Base-by-base conservation (phyloP, 2,797 vertebrate genomes). In the Nothura maculosa region DNA sequence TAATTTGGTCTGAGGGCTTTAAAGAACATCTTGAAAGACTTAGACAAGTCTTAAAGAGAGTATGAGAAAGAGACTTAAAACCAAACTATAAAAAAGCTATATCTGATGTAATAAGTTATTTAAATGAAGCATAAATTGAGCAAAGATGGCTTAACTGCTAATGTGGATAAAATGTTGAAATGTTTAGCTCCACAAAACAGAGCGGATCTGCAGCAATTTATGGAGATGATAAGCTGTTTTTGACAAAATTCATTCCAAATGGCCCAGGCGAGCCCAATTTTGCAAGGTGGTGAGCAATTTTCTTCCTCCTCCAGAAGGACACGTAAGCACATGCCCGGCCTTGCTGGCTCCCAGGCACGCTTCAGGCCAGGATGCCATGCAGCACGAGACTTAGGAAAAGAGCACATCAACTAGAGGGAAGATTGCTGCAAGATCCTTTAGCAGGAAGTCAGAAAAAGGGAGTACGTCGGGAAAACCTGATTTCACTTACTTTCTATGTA, bases 11-110 rank as follows among this genome's bases (percentile, higher is more conserved):
- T 90, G 68, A 96, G 75, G 82, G 87, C 90, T 95, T 95, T 76
- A 95, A 96, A 94, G 91, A 96, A 95, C 96, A 96, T 95, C 96
- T 96, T 95, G 95, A 96, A 96, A 93, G 88, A 96, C 78, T 96
- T 96, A 96, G 64, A 79, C 68, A 88, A 92, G 87, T 92, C 81
- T 90, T 92, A 90, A 89, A 94, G 62, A 66, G 55, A 91, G 78
- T 94, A 95, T 94, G 94, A 96, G 93, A 96, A 94, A 95, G 78
- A 88, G 52, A 88, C 64, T 95, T 90, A 80, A 95, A 95, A 88
- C 81, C 89, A 77, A 92, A 58, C 91, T 90, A 88, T 95, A 91
- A 93, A 93, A 92, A 92, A 76, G 3, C 58, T 80, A 16, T 95
- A 96, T 95, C 90, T 96, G 94, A 91, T 96, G 95, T 95, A 93